phyloP scores from a whole-genome alignment of 2,113 vertebrate species.

The Nothobranchius kuhntae region DNA sequence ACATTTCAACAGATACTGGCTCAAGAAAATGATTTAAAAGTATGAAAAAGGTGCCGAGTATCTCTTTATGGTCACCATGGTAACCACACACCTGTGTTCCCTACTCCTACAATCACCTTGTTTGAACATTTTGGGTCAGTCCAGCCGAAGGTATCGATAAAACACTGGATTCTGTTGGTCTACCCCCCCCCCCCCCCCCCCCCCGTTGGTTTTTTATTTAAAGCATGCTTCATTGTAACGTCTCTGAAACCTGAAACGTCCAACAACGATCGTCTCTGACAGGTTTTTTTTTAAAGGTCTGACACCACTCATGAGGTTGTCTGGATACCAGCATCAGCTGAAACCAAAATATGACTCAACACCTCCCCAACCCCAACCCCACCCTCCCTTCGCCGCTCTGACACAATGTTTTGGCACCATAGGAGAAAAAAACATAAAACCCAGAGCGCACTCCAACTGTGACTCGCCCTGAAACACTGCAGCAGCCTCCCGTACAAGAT shows the following conservation, averaged over 20 bases:
- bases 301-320: conserved; percentile 43
- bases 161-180: too few relatives aligned
- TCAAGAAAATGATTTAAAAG: too few relatives aligned
- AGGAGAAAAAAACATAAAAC: conserved; percentile 56
- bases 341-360: conserved; percentile 59
- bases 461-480: conserved; percentile 50
- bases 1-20: too few relatives aligned
- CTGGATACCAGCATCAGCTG: conserved; percentile 40
- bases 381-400: conserved; percentile 24
- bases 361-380: conserved; percentile 5
- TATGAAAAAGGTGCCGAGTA: too few relatives aligned
- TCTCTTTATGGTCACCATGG: too few relatives aligned
- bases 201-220: not conserved
- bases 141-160: too few relatives aligned
- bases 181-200: too few relatives aligned
- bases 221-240: not conserved
- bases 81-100: too few relatives aligned
- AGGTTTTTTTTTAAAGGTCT: conserved; percentile 8
- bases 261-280: not conserved
- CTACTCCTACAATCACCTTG: too few relatives aligned
- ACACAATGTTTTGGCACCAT: conserved; percentile 58
- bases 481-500: conserved; percentile 54
- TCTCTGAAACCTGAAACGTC: not conserved
- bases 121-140: too few relatives aligned
- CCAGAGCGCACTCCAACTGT: conserved; percentile 48